A percentile compares a stretch with the other conserved stretches of the same genome.
These are phyloP conservation scores for Pararge aegeria DNA, from an alignment of 1,140 invertebrate species.

Conservation along the genomic window DNA sequence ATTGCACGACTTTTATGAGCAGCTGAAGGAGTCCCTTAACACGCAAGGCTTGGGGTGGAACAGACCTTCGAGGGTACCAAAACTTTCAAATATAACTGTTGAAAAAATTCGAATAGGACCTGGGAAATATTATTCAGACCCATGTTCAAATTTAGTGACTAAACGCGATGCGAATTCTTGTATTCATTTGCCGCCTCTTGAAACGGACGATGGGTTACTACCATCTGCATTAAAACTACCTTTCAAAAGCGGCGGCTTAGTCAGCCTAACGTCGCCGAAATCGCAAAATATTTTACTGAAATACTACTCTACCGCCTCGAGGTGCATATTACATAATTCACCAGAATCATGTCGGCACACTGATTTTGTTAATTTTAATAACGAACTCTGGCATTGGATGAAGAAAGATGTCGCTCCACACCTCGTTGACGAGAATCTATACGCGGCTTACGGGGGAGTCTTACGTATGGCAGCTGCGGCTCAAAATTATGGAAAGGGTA, in stretches of 20 bases:
- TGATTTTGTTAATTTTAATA: constrained; percentile 78
- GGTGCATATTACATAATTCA: constrained; percentile 57
- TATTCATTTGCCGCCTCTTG: constrained; percentile 56
- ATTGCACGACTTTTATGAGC: constrained; percentile 79
- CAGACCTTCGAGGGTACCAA: constrained; percentile 50
- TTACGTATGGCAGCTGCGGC: constrained; percentile 80
- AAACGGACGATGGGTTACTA: constrained; percentile 44
- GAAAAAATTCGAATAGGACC: constrained; percentile 52
- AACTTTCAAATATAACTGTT: constrained; percentile 56
- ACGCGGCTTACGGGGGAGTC: constrained; percentile 82
- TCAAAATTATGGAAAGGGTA: constrained; percentile 71
- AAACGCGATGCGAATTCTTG: constrained; percentile 63
- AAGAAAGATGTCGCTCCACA: constrained; percentile 78
- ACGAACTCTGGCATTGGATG: constrained; percentile 81
- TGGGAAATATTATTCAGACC: constrained; percentile 42
- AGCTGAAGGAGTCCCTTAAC: constrained; percentile 78
- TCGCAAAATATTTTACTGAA: constrained; percentile 80
- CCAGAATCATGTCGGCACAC: constrained; percentile 76
- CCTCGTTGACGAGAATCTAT: constrained; percentile 81
- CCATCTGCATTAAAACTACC: constrained; percentile 74
- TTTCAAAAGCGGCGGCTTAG: constrained; percentile 75
- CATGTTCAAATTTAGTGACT: constrained; percentile 47
- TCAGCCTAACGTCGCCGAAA: constrained; percentile 75
- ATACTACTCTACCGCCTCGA: constrained; percentile 79
- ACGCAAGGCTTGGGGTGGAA: constrained; percentile 82